Conservation (phyloP, 2,797 vertebrate genomes). For the Cyprinodon diabolis region DNA sequence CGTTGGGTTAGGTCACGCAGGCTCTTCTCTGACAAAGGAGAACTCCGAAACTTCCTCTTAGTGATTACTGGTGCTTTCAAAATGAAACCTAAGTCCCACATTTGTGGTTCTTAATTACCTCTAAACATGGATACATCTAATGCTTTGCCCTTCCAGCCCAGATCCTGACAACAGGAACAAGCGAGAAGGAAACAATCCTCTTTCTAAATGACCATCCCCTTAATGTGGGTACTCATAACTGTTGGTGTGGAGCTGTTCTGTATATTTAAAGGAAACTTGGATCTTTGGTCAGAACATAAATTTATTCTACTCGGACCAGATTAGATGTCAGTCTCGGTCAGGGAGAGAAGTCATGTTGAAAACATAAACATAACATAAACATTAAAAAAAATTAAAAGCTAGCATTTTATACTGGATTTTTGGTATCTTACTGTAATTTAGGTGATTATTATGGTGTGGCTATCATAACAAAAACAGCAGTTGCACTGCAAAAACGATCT, state of each 20-base stretch:
- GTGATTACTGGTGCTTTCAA: not conserved
- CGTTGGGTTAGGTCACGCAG: conserved; percentile 41
- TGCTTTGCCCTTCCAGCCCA: conserved; percentile 2
- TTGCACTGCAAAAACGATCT: no score
- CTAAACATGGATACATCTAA: conserved; percentile 3
- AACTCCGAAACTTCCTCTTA: conserved; percentile 17
- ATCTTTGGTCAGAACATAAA: conserved; percentile 25
- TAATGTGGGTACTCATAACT: conserved; percentile 50
- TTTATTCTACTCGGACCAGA: no score
- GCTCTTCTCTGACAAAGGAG: conserved; percentile 31
- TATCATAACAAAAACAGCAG: no score
- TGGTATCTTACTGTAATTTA: no score
- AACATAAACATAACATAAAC: no score
- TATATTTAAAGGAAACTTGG: conserved; percentile 50
- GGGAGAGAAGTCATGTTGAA: no score
- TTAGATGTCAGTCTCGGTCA: no score
- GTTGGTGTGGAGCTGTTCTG: conserved; percentile 60
- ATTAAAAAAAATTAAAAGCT: no score
- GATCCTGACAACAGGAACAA: conserved; percentile 10
- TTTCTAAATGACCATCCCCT: conserved; percentile 31
- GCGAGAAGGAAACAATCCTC: conserved; percentile 35
- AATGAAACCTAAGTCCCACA: conserved; percentile 19
- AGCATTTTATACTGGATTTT: no score
- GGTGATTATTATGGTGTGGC: no score
- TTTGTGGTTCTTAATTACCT: conserved; percentile 18